Base-by-base conservation (phyloP, 2,797 vertebrate genomes). In the Megalops cyprinoides region DNA sequence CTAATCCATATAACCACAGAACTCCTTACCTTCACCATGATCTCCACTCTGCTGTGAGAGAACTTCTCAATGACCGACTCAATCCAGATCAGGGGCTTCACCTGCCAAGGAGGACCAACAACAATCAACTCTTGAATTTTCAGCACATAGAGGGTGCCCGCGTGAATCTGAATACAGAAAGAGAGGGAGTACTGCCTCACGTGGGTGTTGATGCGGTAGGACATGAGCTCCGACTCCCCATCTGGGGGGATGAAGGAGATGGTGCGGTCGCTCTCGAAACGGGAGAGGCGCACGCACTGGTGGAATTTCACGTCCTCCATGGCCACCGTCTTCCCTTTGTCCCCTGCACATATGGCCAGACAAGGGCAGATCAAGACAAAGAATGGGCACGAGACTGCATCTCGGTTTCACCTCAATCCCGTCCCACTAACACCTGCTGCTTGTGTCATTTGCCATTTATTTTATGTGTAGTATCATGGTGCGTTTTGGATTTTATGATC, bases 241-340 rank as follows among this genome's bases (percentile, higher is more conserved):
- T 98, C 97, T 0, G 97, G 97, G 0, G 97, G 97, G 85, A 98
- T 95, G 91, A 98, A 98, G 82, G 97, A 97, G 89, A 98, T 98
- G 23, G 97, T 98, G 3, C 97, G 92, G 89, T 98, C 97, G 0
- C 91, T 96, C 78, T 98, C 97, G 1, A 98, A 98, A 18, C 97
- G 96, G 0, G 97, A 97, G 0, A 98, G 96, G 0, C 97, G 94
- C 12, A 98, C 97, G 0, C 97, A 98, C 91, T 98, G 97, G 88
- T 98, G 97, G 86, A 98, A 98, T 86, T 98, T 98, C 2, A 98
- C 97, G 0, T 98, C 97, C 86, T 98, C 97, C 92, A 98, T 96
- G 76, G 95, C 87, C 85, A 98, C 97, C 0, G 97, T 96, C 81
- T 98, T 97, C 83, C 96, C 97, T 79, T 95, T 97, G 84, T 96